Conservation (phyloP, 1,140 invertebrate genomes). For the Hylaeus anthracinus region DNA sequence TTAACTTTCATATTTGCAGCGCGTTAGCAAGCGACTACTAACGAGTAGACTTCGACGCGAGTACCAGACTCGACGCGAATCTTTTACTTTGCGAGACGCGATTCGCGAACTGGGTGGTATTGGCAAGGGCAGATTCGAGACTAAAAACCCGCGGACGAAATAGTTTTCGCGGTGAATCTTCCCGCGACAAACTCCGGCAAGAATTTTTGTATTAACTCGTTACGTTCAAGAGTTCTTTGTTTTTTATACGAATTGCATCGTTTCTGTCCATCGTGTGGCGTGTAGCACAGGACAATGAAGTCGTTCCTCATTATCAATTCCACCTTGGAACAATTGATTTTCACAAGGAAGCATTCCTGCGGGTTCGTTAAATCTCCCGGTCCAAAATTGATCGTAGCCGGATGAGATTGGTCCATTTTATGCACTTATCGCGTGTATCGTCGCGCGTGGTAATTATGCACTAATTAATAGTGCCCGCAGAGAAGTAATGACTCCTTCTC, state of each 20-base stretch:
- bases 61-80: slow-evolving; percentile 26
- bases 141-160: too few species aligned
- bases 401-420: slow-evolving; percentile 42
- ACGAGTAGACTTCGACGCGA: slow-evolving; percentile 34
- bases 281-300: slow-evolving; percentile 15
- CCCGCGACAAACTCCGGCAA: too few species aligned
- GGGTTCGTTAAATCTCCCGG: slow-evolving; percentile 41
- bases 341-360: slow-evolving; percentile 30
- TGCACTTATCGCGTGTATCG: slow-evolving; percentile 21
- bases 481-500: slow-evolving; percentile 46
- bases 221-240: too few species aligned
- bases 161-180: background rate
- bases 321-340: slow-evolving; percentile 2
- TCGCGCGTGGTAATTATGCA: slow-evolving; percentile 46
- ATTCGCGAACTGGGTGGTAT: too few species aligned
- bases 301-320: slow-evolving; percentile 5
- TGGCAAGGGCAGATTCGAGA: too few species aligned
- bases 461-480: slow-evolving; percentile 56
- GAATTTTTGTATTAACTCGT: too few species aligned
- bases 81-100: slow-evolving; percentile 5
- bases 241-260: too few species aligned
- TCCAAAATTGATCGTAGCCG: slow-evolving; percentile 3
- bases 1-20: slow-evolving; percentile 49
- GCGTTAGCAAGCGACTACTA: slow-evolving; percentile 54
- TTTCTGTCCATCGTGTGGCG: background rate